A percentile compares a stretch with the other conserved stretches of the same genome.
Evolutionary conservation across 1,140 invertebrate genomes (phyloP).

Genomic region (Bombus soroeensis): DNA sequence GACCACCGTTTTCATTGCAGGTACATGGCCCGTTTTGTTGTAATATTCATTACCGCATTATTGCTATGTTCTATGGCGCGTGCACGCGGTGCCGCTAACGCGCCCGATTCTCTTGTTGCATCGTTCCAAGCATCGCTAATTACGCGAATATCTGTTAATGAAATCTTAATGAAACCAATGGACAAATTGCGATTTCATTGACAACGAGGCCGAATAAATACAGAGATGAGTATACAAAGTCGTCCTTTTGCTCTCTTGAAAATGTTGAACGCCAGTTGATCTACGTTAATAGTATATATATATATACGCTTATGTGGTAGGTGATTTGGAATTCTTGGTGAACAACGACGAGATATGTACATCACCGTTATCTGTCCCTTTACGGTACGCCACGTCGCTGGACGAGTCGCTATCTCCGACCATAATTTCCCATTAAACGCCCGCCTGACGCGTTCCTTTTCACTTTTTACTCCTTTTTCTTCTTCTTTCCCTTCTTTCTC

Average conservation of each 20-base stretch:
- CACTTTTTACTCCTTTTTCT: not conserved
- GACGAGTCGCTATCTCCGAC: slow-evolving; percentile 59
- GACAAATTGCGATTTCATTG: not conserved
- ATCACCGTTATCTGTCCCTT: slow-evolving; percentile 56
- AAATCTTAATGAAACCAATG: slow-evolving; percentile 29
- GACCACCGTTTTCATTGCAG: not conserved
- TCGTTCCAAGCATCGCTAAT: not conserved
- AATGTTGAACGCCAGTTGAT: not conserved
- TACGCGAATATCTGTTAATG: slow-evolving; percentile 18
- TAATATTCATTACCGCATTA: slow-evolving; percentile 25
- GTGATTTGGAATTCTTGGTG: slow-evolving; percentile 51
- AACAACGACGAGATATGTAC: slow-evolving; percentile 45
- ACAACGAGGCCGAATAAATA: not conserved
- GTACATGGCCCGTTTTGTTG: slow-evolving; percentile 1
- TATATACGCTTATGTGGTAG: not conserved
- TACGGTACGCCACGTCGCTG: slow-evolving; percentile 43
- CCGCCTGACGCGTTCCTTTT: slow-evolving; percentile 53
- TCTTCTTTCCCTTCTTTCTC: not conserved
- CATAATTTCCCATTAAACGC: slow-evolving; percentile 79
- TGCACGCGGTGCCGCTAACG: not conserved
- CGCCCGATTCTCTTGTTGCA: not conserved
- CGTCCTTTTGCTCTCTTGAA: not conserved
- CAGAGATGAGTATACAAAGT: not conserved
- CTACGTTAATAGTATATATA: too few species aligned
- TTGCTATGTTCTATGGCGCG: not conserved